phyloP scores from a whole-genome alignment of 2,797 vertebrate species.

The Neomorphus geoffroyi region DNA sequence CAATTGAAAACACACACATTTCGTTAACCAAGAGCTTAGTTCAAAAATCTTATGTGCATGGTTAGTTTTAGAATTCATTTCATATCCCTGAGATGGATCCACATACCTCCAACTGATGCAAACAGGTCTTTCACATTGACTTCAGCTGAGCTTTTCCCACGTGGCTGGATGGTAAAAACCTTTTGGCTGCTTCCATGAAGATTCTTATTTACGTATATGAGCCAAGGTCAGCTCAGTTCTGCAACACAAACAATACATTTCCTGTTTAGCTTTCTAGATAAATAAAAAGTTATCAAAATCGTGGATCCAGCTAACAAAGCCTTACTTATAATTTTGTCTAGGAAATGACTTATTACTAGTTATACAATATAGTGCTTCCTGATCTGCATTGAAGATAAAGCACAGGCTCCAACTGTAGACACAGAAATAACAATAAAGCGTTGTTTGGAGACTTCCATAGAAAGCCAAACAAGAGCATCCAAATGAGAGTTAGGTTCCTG shows the following conservation, averaged over 20 bases:
- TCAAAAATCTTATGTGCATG: neutral
- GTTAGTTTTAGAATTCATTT: neutral
- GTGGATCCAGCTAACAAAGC: neutral
- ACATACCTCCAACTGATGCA: neutral
- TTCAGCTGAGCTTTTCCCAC: neutral
- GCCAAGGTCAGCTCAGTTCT: neutral
- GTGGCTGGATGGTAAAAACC: neutral
- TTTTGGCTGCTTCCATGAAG: neutral
- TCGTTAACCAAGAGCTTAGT: neutral
- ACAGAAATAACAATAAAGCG: neutral
- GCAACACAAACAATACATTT: neutral
- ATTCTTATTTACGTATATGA: neutral
- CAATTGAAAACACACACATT: neutral
- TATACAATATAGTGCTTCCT: neutral
- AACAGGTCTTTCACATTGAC: neutral
- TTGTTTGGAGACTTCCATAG: neutral
- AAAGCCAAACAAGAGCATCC: neutral
- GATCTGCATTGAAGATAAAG: neutral
- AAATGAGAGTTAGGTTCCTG: neutral
- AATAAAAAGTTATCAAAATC: slow-evolving; percentile 6
- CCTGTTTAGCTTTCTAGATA: neutral
- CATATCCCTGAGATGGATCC: neutral
- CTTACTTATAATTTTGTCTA: neutral
- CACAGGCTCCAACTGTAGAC: neutral
- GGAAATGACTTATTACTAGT: neutral